Conservation (phyloP, 2,113 vertebrate species). For the Propithecus coquereli region DNA sequence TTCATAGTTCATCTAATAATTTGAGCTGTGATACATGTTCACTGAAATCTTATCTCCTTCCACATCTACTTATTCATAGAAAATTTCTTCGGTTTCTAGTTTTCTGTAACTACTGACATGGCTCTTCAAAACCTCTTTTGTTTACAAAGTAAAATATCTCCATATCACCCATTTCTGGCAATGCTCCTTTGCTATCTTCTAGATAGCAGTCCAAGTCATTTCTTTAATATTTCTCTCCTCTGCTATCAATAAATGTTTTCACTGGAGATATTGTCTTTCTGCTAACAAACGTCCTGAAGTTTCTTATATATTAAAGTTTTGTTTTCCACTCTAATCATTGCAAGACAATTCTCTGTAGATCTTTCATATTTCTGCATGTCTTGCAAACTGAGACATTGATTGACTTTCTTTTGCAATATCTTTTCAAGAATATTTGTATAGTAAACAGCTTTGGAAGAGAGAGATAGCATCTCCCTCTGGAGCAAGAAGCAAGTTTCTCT, state of each 20-base stretch:
- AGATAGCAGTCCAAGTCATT: background rate
- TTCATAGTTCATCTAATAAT: background rate
- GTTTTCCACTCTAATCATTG: conserved; percentile 33
- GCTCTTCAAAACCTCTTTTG: background rate
- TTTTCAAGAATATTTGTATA: conserved; percentile 32
- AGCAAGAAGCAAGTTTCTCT: background rate
- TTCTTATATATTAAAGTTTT: conserved; percentile 19
- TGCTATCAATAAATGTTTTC: background rate
- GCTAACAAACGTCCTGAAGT: background rate
- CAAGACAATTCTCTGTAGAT: background rate
- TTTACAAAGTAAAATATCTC: background rate
- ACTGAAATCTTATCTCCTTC: background rate
- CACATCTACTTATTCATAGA: background rate
- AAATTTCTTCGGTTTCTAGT: background rate
- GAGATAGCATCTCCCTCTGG: background rate
- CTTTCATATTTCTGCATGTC: background rate
- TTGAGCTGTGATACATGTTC: background rate
- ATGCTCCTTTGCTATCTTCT: background rate
- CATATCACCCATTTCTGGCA: background rate
- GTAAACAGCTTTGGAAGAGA: conserved; percentile 31
- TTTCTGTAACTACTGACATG: background rate
- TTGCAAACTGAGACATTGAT: background rate
- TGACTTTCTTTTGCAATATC: conserved; percentile 29
- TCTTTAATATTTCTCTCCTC: background rate
- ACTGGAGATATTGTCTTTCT: background rate